These are phyloP conservation scores for Dendrolimus pini DNA, from an alignment of 2,888 invertebrate species.

Conservation along the genomic window DNA sequence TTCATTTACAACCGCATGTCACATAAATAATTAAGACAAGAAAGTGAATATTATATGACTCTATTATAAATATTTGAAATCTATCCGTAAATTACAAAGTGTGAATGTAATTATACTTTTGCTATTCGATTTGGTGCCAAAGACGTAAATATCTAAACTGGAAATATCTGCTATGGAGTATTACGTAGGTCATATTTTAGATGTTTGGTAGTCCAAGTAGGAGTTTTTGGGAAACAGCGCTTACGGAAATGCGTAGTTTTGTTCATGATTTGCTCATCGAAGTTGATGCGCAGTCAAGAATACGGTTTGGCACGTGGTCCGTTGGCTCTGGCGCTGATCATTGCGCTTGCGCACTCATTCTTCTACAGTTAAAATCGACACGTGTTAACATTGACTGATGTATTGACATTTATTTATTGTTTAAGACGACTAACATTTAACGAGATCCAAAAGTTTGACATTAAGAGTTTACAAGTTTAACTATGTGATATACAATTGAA, in stretches of 20 bases:
- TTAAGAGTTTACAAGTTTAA: neutral
- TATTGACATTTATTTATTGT: neutral
- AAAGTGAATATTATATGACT: too few species aligned
- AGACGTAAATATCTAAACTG: conserved; percentile 57
- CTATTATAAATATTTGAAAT: too few species aligned
- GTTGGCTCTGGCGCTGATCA: conserved; percentile 12
- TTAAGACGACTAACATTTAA: neutral
- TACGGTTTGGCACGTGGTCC: conserved; percentile 9
- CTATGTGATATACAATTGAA: too few species aligned
- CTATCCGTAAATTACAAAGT: conserved; percentile 23
- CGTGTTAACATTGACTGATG: conserved; percentile 21
- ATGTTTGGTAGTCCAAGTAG: conserved; percentile 23
- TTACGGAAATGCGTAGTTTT: conserved; percentile 59
- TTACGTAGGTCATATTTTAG: conserved; percentile 50
- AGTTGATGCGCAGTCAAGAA: conserved; percentile 8
- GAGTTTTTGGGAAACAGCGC: conserved; percentile 32
- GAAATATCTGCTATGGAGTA: conserved; percentile 36
- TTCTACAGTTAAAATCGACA: conserved; percentile 41
- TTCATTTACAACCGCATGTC: too few species aligned
- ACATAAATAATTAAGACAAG: too few species aligned
- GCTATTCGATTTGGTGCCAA: conserved; percentile 45
- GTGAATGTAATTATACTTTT: conserved; percentile 14
- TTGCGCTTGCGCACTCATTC: conserved; percentile 31
- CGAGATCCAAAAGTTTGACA: neutral
- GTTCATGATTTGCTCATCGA: conserved; percentile 14